Evolutionary conservation across 2,888 invertebrate genomes (phyloP).

Genomic region (Podotricha telesiphe): DNA sequence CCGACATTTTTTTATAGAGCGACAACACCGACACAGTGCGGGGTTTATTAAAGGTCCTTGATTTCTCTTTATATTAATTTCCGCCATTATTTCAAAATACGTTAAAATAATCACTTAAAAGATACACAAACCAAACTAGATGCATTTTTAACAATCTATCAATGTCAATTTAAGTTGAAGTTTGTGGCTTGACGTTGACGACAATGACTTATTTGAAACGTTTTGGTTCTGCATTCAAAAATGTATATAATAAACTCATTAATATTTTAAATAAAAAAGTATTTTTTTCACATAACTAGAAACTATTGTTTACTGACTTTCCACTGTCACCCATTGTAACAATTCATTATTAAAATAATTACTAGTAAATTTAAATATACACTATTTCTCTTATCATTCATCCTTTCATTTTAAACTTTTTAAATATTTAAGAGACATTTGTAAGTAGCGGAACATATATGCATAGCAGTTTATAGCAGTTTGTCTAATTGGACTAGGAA

Average conservation of each 20-base stretch:
- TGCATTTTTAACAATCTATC: slow-evolving; percentile 16
- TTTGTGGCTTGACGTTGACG: slow-evolving; percentile 8
- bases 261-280: no score
- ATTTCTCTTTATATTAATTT: slow-evolving; percentile 41
- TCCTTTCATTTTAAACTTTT: no score
- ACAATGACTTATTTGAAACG: slow-evolving; percentile 4
- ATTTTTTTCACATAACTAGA: no score
- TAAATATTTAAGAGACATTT: no score
- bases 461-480: no score
- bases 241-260: neutral
- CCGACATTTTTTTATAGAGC: slow-evolving; percentile 75
- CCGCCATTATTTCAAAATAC: slow-evolving; percentile 42
- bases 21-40: slow-evolving; percentile 72
- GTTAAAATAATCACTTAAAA: slow-evolving; percentile 7
- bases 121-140: neutral
- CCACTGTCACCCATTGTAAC: no score
- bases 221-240: slow-evolving; percentile 3
- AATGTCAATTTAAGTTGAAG: slow-evolving; percentile 9
- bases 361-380: no score
- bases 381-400: no score
- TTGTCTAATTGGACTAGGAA: no score
- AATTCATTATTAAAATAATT: no score
- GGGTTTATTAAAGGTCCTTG: slow-evolving; percentile 72
- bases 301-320: no score
- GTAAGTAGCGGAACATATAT: no score